These are phyloP conservation scores for Euphonia xanthogaster DNA, from an alignment of 2,797 vertebrate species.

Conservation along the genomic window DNA sequence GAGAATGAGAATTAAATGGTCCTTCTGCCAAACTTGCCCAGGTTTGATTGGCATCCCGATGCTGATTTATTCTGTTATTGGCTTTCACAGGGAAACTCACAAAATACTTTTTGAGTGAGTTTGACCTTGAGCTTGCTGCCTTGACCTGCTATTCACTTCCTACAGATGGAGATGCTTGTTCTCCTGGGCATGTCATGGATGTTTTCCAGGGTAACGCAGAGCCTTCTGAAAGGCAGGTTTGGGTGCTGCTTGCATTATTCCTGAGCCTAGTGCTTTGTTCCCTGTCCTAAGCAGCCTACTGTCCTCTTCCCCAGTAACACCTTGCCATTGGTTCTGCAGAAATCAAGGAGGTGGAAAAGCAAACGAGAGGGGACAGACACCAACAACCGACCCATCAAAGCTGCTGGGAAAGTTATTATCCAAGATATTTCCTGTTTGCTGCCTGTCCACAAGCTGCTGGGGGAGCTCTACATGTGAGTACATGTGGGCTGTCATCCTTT, in stretches of 20 bases:
- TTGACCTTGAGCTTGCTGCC: slow-evolving; percentile 61
- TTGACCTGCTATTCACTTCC: slow-evolving; percentile 69
- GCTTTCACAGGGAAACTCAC: slow-evolving; percentile 10
- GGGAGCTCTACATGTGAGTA: slow-evolving; percentile 94
- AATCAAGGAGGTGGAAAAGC: slow-evolving; percentile 94
- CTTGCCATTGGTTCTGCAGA: slow-evolving; percentile 74
- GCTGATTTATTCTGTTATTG: not conserved
- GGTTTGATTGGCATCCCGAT: not conserved
- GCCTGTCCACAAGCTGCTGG: slow-evolving; percentile 90
- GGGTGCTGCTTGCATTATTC: slow-evolving; percentile 56
- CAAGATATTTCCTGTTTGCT: slow-evolving; percentile 94
- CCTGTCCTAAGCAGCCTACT: not conserved
- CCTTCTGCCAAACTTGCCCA: slow-evolving; percentile 6
- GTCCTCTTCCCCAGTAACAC: not conserved
- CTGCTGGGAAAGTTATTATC: slow-evolving; percentile 95
- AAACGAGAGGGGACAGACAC: slow-evolving; percentile 89
- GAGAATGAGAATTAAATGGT: not conserved
- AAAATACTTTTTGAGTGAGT: slow-evolving; percentile 45
- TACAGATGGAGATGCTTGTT: slow-evolving; percentile 71
- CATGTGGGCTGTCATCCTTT: not conserved
- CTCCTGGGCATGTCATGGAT: slow-evolving; percentile 67
- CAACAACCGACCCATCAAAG: slow-evolving; percentile 88
- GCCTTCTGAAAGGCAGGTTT: slow-evolving; percentile 63
- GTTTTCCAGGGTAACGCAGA: slow-evolving; percentile 46
- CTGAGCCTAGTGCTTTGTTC: slow-evolving; percentile 54